phyloP scores from a whole-genome alignment of 2,113 vertebrate species.

The Pogona vitticeps region DNA sequence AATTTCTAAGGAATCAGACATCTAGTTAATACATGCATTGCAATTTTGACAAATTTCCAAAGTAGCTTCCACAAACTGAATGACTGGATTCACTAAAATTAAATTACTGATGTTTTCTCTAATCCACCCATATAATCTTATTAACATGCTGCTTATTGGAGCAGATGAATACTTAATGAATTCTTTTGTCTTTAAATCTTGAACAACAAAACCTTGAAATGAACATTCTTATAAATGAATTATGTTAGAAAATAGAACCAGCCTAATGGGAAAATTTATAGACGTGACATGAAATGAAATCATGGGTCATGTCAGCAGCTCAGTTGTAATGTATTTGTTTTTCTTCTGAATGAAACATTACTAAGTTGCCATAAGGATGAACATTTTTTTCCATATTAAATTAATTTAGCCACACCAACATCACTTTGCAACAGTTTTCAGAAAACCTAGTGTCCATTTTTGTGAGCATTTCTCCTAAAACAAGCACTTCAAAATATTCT shows the following conservation, averaged over 20 bases:
- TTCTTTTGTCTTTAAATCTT: conserved; percentile 24
- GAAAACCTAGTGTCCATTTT: neutral
- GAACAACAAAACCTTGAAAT: conserved; percentile 13
- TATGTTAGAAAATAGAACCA: conserved; percentile 6
- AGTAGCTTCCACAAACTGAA: conserved; percentile 25
- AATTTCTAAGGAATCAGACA: neutral
- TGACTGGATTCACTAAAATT: conserved; percentile 8
- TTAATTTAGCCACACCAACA: neutral
- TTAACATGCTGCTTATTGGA: conserved; percentile 7
- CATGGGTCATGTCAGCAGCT: neutral
- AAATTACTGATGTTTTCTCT: conserved; percentile 1
- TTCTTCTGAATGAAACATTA: neutral
- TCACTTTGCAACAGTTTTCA: neutral
- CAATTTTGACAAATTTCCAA: conserved; percentile 37
- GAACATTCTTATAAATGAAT: conserved; percentile 17
- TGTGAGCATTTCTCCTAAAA: neutral
- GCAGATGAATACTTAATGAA: neutral
- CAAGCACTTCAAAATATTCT: no score
- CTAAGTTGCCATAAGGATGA: neutral
- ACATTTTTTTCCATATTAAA: no score
- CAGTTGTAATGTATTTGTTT: neutral
- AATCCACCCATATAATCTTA: conserved; percentile 26
- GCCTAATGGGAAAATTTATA: neutral
- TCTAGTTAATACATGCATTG: conserved; percentile 1
- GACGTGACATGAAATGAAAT: conserved; percentile 21